A percentile compares a stretch with the other conserved stretches of the same genome.
Conservation (phyloP, 2,113 vertebrate genomes). For the Syngnathus scovelli region DNA sequence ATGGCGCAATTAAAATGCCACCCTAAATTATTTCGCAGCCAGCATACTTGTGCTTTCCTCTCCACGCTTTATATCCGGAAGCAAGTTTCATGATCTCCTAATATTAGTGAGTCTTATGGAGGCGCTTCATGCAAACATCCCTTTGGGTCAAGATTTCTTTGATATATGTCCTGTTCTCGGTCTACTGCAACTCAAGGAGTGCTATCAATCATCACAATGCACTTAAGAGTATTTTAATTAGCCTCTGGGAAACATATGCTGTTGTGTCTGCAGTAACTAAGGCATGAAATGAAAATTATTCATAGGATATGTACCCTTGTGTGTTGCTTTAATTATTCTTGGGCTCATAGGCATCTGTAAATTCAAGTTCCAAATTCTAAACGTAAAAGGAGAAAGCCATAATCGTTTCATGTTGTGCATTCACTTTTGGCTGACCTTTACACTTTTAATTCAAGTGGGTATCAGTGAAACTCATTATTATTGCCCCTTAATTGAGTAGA, state of each 20-base stretch:
- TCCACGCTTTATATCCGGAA: slow-evolving; percentile 13
- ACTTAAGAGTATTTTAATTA: slow-evolving; percentile 30
- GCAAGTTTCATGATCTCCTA: not conserved
- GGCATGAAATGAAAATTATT: slow-evolving; percentile 47
- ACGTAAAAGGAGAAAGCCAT: slow-evolving; percentile 24
- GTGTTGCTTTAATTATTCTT: slow-evolving; percentile 36
- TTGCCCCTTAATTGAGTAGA: slow-evolving; percentile 37
- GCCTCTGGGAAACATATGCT: slow-evolving; percentile 51
- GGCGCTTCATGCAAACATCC: not conserved
- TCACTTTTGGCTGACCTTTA: slow-evolving; percentile 44
- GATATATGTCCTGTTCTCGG: slow-evolving; percentile 6
- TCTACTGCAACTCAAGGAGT: not conserved
- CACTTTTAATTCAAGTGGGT: slow-evolving; percentile 23
- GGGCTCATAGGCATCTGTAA: slow-evolving; percentile 46
- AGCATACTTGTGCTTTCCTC: slow-evolving; percentile 6
- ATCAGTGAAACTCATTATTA: slow-evolving; percentile 44
- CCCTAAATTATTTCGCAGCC: slow-evolving; percentile 37
- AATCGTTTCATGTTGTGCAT: slow-evolving; percentile 34
- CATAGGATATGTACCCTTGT: slow-evolving; percentile 46
- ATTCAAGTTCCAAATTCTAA: slow-evolving; percentile 25
- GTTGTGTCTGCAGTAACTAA: slow-evolving; percentile 48
- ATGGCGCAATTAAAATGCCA: slow-evolving; percentile 45
- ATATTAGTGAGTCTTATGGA: not conserved
- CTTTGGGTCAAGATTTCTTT: not conserved
- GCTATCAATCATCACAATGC: slow-evolving; percentile 22